Evolutionary conservation across 2,888 invertebrate species (phyloP), one percentile per base, ranked within the genome.

Genomic region (Acheta domesticus): DNA sequence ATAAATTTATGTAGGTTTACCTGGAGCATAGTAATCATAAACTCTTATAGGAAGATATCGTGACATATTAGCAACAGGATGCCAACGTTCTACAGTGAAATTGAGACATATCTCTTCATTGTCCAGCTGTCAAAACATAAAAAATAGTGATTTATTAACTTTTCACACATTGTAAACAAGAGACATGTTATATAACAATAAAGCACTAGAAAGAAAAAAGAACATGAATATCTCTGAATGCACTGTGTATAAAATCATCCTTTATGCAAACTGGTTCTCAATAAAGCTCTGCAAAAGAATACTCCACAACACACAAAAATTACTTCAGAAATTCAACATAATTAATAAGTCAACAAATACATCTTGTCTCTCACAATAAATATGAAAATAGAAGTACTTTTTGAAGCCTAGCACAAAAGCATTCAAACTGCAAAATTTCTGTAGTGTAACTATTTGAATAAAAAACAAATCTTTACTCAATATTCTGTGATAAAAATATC

Each of bases 11-110:
- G 49, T n/a, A 76, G 48, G 84, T 86, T 87, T 87, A 96, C 97
- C 97, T 84, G 98, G 98, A 79, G 97, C 94, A 87, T 98, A 98
- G 86, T 97, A 98, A 88, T 98, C 98, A 87, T 97, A 98, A 16
- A 98, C 93, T 80, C 95, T 91, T 79, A 97, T 92, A 5, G 96
- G 93, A 83, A 98, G 90, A 87, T 95, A 96, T 76, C 96, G 91
- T 0, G 98, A 97, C 94, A 97, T 95, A 88, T 98, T 98, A 77
- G 98, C 98, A 4, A 98, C 96, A 0, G 98, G 98, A 88, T 91
- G 94, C 97, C 97, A 98, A 83, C 98, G 91, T 87, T 97, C 96
- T 79, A 97, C 91, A 1, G 96, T 95, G 86, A 97, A 96, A 87
- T 96, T 94, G 14, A 98, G 93, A 85, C 98, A 98, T 11, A 95